Base-by-base conservation (phyloP, 2,113 vertebrate species). In the Proterorhinus semilunaris region DNA sequence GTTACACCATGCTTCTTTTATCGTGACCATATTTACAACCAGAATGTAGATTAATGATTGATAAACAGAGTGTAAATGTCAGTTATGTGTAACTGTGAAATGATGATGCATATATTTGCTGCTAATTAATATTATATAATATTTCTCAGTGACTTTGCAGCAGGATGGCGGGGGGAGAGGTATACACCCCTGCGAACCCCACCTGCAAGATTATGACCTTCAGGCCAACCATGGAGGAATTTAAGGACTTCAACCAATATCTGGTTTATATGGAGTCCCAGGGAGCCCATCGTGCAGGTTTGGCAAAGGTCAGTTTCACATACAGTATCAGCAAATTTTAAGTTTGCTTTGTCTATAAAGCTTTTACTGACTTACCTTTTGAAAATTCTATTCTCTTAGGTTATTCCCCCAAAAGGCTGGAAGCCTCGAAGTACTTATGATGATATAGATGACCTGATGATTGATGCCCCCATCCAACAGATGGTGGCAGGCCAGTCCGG, bases 181-280 rank as follows among this genome's bases (percentile, higher is more conserved):
- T 78, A 43, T 93, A 85, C 62, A 85, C 87, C 88, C 92, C 94
- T 83, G 93, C 91, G 69, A 99, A 99, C 71, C 92, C 95, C 84
- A 89, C 93, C 82, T 98, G 95, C 90, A 98, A 98, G 91, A 98
- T 99, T 54, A 98, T 99, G 96, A 98, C 95, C 77, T 99, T 99
- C 89, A 93, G 92, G 77, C 97, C 97, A 68, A 94, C 94, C 4
- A 93, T 96, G 94, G 95, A 95, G 81, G 96, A 98, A 84, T 99
- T 99, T 81, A 92, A 80, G 68, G 93, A 98, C 42, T 98, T 98
- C 82, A 97, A 98, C 88, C 95, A 95, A 84, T 99, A 97, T 75
- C 84, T 98, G 45, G 95, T 89, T 0, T 95, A 95, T 66, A 98
- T 98, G 96, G 96, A 98, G 83, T 96, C 95, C 73, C 95, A 96